phyloP scores from a whole-genome alignment of 2,797 vertebrate species.

The Hypotaenidia philippensis region DNA sequence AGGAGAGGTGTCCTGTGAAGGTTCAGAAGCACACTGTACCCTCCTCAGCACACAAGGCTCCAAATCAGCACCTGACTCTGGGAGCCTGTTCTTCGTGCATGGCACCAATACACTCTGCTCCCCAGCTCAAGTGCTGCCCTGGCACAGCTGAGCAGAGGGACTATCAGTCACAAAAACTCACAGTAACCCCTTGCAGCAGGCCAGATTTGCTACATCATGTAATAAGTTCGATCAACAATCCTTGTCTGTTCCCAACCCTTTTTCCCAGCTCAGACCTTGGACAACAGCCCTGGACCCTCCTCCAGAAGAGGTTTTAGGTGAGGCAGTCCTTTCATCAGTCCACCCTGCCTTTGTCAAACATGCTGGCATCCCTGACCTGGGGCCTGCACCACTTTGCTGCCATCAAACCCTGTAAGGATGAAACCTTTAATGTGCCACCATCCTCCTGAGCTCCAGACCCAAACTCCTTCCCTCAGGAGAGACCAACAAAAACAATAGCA shows the following conservation, averaged over 20 bases:
- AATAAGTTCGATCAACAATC: not conserved
- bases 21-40: not conserved
- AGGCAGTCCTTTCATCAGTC: not conserved
- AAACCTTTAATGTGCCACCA: not conserved
- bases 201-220: not conserved
- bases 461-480: not conserved
- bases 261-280: not conserved
- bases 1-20: not conserved
- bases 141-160: not conserved
- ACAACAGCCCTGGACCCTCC: not conserved
- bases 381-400: not conserved
- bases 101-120: rapidly evolving
- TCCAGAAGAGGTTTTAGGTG: not conserved
- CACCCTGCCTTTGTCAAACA: not conserved
- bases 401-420: not conserved
- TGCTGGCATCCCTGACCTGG: rapidly evolving
- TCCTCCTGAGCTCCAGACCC: not conserved
- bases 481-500: not conserved
- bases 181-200: not conserved
- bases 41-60: not conserved
- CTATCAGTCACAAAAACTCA: not conserved
- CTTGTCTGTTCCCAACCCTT: not conserved
- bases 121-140: not conserved
- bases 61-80: not conserved
- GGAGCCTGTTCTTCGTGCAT: not conserved